Base-by-base conservation (phyloP, 2,888 invertebrate species). In the Tipula lateralis region DNA sequence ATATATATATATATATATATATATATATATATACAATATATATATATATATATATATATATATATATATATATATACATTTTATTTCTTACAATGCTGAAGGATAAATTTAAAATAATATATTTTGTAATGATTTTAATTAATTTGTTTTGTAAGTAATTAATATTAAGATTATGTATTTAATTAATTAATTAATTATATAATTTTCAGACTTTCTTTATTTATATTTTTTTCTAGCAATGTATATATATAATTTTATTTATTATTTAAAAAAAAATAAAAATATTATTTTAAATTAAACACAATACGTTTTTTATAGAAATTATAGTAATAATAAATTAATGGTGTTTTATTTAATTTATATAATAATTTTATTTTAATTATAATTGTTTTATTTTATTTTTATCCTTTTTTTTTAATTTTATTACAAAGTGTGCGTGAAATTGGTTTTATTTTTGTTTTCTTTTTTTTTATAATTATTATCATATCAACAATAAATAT, bases 101-200 rank as follows among this genome's bases (percentile, higher is more conserved):
- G n/a, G 24, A 9, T 66, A 12, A 66, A 66, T 24, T 66, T 44
- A 9, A 66, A 66, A 66, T 66, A 9, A 66, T 66, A 66, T 24
- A 66, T 66, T 19, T 24, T 66, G 2, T 44, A 44, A n/a, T 44
- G 13, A 24, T 9, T 24, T 66, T 66, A 24, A 66, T 66, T 66
- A 7, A 66, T 24, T 24, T n/a, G n/a, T 24, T 24, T 24, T 66
- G 66, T 66, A 24, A 66, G 19, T 66, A 66, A 66, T 66, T 66
- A 66, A 66, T 66, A 66, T 66, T 66, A 66, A 66, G 66, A 66
- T 66, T 66, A 66, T 66, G 66, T 66, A 66, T 66, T 66, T 66
- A 66, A 66, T 66, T 66, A 66, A 66, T 66, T 66, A 66, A 66
- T 66, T 66, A 66, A 66, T 66, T 66, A 66, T 66, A 66, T 66